phyloP scores from a whole-genome alignment of 2,113 vertebrate species.

The Brevimyrus niger region DNA sequence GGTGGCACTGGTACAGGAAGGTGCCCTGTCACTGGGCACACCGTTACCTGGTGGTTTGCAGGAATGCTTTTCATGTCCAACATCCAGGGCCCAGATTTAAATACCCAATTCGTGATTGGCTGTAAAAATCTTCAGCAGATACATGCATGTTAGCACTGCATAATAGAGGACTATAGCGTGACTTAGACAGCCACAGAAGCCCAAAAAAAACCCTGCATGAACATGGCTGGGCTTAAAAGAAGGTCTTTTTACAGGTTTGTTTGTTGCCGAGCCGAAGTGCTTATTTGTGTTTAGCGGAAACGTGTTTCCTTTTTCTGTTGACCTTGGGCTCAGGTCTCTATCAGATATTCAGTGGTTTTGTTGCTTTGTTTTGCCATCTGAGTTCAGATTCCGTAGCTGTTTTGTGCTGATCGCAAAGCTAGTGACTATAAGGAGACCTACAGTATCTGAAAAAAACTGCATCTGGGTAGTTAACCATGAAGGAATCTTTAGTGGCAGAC shows the following conservation, averaged over 20 bases:
- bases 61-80: background rate
- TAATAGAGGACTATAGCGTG: background rate
- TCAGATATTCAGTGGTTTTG: background rate
- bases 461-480: constrained; percentile 19
- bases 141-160: background rate
- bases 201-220: background rate
- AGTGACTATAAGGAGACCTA: background rate
- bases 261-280: background rate
- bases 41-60: background rate
- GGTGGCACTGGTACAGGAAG: background rate
- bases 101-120: background rate
- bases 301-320: background rate
- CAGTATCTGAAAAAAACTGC: background rate
- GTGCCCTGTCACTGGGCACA: background rate
- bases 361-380: background rate
- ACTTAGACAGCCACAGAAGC: background rate
- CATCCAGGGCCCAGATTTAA: background rate
- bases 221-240: background rate
- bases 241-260: background rate
- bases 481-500: constrained; percentile 1
- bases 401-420: background rate
- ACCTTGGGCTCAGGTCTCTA: background rate
- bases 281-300: background rate
- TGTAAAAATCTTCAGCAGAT: background rate
- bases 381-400: background rate